phyloP scores from a whole-genome alignment of 2,888 invertebrate species.

The Campoletis raptor region DNA sequence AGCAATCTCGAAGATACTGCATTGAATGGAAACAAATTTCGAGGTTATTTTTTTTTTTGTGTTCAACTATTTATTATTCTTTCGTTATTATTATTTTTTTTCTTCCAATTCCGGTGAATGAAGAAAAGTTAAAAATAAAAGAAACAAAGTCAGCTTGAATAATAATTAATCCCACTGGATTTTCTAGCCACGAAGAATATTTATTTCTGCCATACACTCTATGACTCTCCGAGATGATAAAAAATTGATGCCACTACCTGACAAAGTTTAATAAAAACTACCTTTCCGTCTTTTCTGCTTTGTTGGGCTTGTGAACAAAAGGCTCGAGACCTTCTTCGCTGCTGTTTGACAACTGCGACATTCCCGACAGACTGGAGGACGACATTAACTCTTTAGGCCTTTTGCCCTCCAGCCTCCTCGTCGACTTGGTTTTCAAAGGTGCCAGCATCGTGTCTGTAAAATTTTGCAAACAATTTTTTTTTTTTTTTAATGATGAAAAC shows the following conservation, averaged over 20 bases:
- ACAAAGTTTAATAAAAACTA: slow-evolving; percentile 59
- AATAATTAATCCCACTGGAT: not conserved
- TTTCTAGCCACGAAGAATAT: not conserved
- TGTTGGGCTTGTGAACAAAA: slow-evolving; percentile 81
- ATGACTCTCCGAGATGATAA: not conserved
- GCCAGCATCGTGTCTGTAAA: slow-evolving; percentile 77
- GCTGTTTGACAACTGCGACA: slow-evolving; percentile 84
- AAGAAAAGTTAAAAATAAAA: not conserved
- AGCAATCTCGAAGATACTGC: not conserved
- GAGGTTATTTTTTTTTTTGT: not conserved
- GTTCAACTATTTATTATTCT: not conserved
- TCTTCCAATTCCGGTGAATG: not conserved
- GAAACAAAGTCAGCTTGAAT: not conserved
- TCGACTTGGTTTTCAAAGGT: slow-evolving; percentile 75
- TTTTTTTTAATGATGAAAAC: not conserved
- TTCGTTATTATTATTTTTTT: not conserved
- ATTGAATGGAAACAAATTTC: not conserved
- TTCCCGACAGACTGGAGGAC: slow-evolving; percentile 83
- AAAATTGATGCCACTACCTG: not conserved
- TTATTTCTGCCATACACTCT: not conserved
- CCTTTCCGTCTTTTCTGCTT: slow-evolving; percentile 79
- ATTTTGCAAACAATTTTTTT: slow-evolving; percentile 27
- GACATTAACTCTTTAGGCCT: slow-evolving; percentile 83
- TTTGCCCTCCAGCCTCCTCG: slow-evolving; percentile 80
- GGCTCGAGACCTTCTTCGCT: slow-evolving; percentile 83